Percentiles rank a stretch among this genome's conserved stretches.
These are phyloP conservation scores for Ornithoptera priamus DNA, from an alignment of 2,888 invertebrate genomes.

Conservation along the genomic window DNA sequence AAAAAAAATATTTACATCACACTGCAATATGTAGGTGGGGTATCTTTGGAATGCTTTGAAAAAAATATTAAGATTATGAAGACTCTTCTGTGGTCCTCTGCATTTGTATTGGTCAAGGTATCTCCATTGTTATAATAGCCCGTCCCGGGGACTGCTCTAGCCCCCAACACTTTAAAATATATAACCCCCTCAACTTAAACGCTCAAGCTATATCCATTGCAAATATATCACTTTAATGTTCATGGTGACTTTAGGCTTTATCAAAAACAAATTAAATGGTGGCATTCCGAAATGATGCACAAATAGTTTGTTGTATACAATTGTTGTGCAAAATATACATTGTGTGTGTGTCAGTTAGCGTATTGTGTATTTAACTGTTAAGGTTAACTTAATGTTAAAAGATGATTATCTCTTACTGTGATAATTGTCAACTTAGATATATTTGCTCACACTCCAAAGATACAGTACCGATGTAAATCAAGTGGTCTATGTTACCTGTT, in stretches of 20 bases:
- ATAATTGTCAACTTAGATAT: slow-evolving; percentile 4
- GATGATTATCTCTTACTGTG: slow-evolving; percentile 6
- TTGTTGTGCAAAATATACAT: neutral
- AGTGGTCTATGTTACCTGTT: neutral
- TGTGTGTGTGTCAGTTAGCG: neutral
- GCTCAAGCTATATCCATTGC: neutral
- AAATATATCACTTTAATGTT: neutral
- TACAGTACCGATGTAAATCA: neutral
- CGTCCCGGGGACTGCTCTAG: no score
- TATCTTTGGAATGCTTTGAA: no score
- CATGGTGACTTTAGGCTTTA: neutral
- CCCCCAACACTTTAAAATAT: no score
- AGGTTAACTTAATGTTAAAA: neutral
- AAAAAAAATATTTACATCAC: neutral
- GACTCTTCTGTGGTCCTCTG: no score
- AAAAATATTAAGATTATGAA: no score
- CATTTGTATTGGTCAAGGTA: no score
- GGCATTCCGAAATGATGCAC: neutral
- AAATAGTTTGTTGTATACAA: neutral
- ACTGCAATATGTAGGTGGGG: neutral
- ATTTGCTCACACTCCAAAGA: slow-evolving; percentile 12
- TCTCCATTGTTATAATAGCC: no score
- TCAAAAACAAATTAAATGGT: neutral
- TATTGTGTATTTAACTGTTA: neutral
- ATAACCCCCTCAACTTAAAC: no score